Conservation (phyloP, 2,113 vertebrate genomes). For the Gymnorhina tibicen region DNA sequence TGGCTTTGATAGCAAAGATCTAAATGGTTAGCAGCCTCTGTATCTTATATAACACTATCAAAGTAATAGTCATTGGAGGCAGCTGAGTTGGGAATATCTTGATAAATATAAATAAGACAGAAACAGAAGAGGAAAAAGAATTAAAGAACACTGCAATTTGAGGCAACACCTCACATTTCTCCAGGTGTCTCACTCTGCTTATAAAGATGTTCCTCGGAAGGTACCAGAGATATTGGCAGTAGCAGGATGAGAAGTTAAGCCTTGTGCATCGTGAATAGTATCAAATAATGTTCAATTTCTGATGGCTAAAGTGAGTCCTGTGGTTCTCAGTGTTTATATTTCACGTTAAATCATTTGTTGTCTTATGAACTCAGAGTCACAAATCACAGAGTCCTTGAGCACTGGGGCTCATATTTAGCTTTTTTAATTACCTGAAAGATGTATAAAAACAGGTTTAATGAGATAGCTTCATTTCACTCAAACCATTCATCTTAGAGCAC, state of each 20-base stretch:
- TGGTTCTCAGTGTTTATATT: background rate
- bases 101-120: background rate
- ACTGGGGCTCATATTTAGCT: background rate
- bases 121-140: background rate
- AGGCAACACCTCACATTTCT: background rate
- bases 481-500: background rate
- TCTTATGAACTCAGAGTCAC: background rate
- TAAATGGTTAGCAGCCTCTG: background rate
- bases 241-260: background rate
- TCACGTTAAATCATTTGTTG: background rate
- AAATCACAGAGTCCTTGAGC: background rate
- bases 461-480: background rate
- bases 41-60: background rate
- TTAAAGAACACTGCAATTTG: background rate
- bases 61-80: background rate
- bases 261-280: background rate
- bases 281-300: background rate
- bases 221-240: background rate
- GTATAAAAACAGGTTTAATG: background rate
- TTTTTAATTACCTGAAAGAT: background rate
- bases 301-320: background rate
- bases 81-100: background rate
- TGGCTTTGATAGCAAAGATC: background rate
- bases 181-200: background rate
- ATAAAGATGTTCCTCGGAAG: background rate